Conservation (phyloP, 1,140 invertebrate species). For the Epicauta chinensis region DNA sequence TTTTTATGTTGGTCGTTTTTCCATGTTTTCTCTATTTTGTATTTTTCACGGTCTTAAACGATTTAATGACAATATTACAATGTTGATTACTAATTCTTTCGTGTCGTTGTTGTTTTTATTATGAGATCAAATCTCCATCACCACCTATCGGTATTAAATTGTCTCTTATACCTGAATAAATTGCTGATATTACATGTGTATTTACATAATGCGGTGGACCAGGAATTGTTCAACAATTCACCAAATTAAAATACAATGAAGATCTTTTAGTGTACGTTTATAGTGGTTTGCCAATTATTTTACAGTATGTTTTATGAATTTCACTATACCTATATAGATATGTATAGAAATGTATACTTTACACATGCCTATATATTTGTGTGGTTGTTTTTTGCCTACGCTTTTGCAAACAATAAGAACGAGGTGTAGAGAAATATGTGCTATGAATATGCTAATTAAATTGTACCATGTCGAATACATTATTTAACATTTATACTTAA, state of each 20-base stretch:
- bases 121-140: no score
- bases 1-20: constrained; percentile 28
- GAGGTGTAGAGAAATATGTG: constrained; percentile 15
- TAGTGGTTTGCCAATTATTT: constrained; percentile 16
- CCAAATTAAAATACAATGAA: constrained; percentile 15
- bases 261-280: constrained; percentile 1
- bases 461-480: constrained; percentile 8
- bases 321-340: background rate
- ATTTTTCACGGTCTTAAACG: constrained; percentile 17
- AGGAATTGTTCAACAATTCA: constrained; percentile 11
- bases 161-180: background rate
- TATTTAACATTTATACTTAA: background rate
- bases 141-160: no score
- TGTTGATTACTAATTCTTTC: no score
- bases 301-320: constrained; percentile 12
- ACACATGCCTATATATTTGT: no score
- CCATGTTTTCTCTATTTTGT: constrained; percentile 4
- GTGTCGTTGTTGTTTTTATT: no score
- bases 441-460: constrained; percentile 17
- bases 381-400: constrained; percentile 9
- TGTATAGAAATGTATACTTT: no score
- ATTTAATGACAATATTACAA: constrained; percentile 4
- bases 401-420: constrained; percentile 17
- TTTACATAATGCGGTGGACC: constrained; percentile 4
- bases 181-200: constrained; percentile 13